A percentile compares a stretch with the other conserved stretches of the same genome.
Conservation (phyloP, 2,888 invertebrate species). For the Lochmaea crataegi region DNA sequence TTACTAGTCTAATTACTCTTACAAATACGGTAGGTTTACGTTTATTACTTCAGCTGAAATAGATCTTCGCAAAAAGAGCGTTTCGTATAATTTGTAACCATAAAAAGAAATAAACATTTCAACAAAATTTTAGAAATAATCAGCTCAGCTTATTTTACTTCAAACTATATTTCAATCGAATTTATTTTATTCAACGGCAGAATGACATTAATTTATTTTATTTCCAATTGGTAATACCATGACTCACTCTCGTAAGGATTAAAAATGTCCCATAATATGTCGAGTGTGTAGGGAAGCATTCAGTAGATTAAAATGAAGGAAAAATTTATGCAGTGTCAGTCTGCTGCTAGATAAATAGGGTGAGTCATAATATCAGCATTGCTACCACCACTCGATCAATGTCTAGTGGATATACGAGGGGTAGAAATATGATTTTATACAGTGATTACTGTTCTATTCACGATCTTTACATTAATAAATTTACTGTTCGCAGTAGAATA, state of each 20-base stretch:
- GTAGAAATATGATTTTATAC: neutral
- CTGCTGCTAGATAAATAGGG: slow-evolving; percentile 9
- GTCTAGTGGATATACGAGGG: neutral
- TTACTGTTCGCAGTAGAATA: neutral
- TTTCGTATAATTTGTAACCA: neutral
- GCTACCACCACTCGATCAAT: neutral
- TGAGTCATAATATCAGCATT: slow-evolving; percentile 13
- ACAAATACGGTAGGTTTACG: neutral
- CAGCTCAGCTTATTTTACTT: neutral
- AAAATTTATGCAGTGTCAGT: slow-evolving; percentile 13
- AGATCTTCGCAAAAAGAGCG: neutral
- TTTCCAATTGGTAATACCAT: neutral
- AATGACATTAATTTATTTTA: neutral
- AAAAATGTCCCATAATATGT: slow-evolving; percentile 5
- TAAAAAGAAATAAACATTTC: slow-evolving; percentile 3
- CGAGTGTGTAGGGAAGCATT: neutral
- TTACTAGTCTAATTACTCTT: neutral
- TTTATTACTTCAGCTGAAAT: neutral
- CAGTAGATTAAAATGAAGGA: slow-evolving; percentile 6
- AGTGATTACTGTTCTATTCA: neutral
- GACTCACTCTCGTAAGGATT: neutral
- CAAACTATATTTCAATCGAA: neutral
- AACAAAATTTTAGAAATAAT: slow-evolving; percentile 6
- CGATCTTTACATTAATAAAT: neutral
- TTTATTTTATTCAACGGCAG: neutral